These are phyloP conservation scores for Prionailurus viverrinus DNA, from an alignment of 2,113 vertebrate genomes.

Conservation along the genomic window DNA sequence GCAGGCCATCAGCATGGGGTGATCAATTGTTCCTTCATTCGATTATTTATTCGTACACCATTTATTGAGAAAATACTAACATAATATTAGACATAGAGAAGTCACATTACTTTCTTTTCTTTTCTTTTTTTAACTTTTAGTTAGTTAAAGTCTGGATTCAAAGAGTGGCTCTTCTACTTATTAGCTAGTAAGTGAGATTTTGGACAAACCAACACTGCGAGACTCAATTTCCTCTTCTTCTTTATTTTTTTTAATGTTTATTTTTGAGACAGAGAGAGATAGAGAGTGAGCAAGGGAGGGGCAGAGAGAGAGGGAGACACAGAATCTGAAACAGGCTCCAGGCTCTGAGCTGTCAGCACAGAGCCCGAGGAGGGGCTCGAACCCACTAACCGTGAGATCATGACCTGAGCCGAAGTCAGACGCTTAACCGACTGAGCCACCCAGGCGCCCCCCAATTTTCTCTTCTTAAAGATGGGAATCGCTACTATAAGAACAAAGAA, in stretches of 20 bases:
- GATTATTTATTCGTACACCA: not conserved
- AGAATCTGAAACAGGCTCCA: too few relatives aligned
- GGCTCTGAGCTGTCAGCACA: too few relatives aligned
- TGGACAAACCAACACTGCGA: not conserved
- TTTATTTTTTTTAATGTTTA: not conserved
- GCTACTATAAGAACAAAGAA: not conserved
- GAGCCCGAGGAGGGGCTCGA: too few relatives aligned
- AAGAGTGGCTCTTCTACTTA: not conserved
- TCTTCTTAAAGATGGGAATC: not conserved
- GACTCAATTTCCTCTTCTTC: not conserved
- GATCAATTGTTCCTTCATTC: not conserved
- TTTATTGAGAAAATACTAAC: constrained; percentile 27
- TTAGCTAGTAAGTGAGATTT: constrained; percentile 14
- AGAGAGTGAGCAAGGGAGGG: too few relatives aligned
- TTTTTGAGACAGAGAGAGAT: too few relatives aligned
- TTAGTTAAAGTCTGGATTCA: not conserved
- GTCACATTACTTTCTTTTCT: not conserved
- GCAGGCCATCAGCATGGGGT: not conserved
- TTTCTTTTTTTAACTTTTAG: too few relatives aligned
- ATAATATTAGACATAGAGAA: constrained; percentile 14
- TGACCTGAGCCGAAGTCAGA: too few relatives aligned
- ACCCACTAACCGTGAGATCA: too few relatives aligned
- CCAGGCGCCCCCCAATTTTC: not conserved
- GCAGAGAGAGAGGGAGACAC: too few relatives aligned
- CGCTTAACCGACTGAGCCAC: too few relatives aligned